Base-by-base conservation (phyloP, 2,113 vertebrate species). In the Stomatorhinus ivindoensis region DNA sequence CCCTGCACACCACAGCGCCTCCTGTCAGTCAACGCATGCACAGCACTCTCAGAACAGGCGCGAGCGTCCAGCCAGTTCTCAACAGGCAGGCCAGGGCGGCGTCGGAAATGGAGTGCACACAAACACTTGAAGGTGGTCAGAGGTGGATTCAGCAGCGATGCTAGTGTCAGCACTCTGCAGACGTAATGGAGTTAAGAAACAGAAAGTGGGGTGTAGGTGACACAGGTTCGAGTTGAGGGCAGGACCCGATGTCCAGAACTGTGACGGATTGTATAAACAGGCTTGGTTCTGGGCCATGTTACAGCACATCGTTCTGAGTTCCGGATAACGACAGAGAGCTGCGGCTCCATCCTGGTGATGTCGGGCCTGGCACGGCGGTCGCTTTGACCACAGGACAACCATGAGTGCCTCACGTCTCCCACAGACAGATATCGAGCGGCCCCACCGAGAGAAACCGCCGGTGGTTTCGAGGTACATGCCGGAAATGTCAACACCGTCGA, bases 401-500 rank as follows among this genome's bases (percentile, higher is more conserved):
- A 9, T 7, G 27, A 65, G 8, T 19, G n/a, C 39, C 13, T 85
- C 50, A 89, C 76, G 61, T 84, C 50, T 44, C 51, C 55, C 55
- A 39, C 35, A 35, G 31, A 83, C 17, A 17, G 35, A 17, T 27
- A 84, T 53, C 19, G 58, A 89, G 39, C 10, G 86, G 91, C 91
- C 15, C 91, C 90, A 47, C 88, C n/a, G 58, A 88, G 48, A 90
- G 82, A 24, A 24, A 89, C 89, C 80, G 53, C 91, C 15, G 11
- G 90, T 88, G 89, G 76, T 89, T 87, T 83, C 89, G 86, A 94
- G 92, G 87, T 93, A 89, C 92, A 44, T 44, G 88, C 47, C 19
- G 8, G 21, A 89, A 89, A 89, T 89, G 19, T 39, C 69, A 53
- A 47, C 35, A 15, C 31, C 73, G 73, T 44, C 88, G 39, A 47